Conservation (phyloP, 2,888 invertebrate species). For the Macropis europaea region DNA sequence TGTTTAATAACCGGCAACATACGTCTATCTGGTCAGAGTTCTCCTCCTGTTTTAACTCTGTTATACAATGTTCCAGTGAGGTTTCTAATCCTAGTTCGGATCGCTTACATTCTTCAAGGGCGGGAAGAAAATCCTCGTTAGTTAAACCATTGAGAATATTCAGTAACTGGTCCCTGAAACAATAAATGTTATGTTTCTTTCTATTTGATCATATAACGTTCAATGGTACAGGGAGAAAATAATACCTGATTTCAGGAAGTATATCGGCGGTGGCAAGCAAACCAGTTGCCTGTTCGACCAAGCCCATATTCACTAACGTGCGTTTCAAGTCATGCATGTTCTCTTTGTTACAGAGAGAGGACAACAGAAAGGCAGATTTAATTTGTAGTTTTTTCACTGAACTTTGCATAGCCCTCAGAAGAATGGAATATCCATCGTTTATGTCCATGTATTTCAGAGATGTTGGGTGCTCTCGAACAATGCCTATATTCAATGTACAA, state of each 20-base stretch:
- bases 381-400: constrained; percentile 83
- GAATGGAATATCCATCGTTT: constrained; percentile 85
- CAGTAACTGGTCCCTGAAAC: constrained; percentile 73
- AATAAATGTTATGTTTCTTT: not conserved
- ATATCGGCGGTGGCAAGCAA: constrained; percentile 67
- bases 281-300: constrained; percentile 74
- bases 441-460: constrained; percentile 84
- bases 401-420: constrained; percentile 83
- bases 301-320: constrained; percentile 75
- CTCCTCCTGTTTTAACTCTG: constrained; percentile 69
- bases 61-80: constrained; percentile 70
- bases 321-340: constrained; percentile 66
- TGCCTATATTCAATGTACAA: constrained; percentile 80
- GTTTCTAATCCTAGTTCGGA: constrained; percentile 71
- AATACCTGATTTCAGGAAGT: constrained; percentile 72
- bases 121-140: constrained; percentile 70
- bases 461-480: constrained; percentile 84
- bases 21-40: constrained; percentile 70
- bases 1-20: constrained; percentile 69
- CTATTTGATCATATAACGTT: not conserved
- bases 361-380: constrained; percentile 88
- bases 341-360: constrained; percentile 81
- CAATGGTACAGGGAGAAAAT: not conserved
- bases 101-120: constrained; percentile 73
- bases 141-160: constrained; percentile 71